These are phyloP conservation scores for Megaptera novaeangliae DNA, from an alignment of 2,113 vertebrate species.

Conservation along the genomic window DNA sequence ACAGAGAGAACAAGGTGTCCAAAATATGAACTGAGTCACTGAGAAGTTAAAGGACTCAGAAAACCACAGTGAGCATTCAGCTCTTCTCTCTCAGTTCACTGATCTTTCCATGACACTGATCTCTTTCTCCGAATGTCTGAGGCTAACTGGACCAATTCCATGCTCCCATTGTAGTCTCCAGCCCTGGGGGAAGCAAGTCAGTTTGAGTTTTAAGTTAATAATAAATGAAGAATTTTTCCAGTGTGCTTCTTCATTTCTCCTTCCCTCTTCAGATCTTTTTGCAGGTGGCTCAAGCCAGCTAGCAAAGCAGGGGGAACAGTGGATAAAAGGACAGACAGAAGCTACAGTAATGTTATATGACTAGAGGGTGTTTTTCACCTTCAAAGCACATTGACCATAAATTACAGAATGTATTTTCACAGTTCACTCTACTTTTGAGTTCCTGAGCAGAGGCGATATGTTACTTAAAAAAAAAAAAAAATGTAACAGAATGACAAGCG, in stretches of 20 bases:
- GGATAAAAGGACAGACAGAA: constrained; percentile 53
- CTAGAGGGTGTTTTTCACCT: constrained; percentile 68
- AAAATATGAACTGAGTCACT: background rate
- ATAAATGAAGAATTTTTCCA: constrained; percentile 67
- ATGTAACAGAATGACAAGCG: background rate
- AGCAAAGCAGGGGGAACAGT: background rate
- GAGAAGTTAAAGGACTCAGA: background rate
- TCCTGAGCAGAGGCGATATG: background rate
- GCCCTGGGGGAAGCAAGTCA: constrained; percentile 53
- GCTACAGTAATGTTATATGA: constrained; percentile 1
- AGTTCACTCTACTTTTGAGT: constrained; percentile 47
- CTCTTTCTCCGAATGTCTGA: constrained; percentile 50
- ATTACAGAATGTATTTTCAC: constrained; percentile 38
- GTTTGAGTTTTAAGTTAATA: constrained; percentile 69
- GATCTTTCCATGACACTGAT: background rate
- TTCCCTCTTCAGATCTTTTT: constrained; percentile 65
- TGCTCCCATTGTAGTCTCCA: constrained; percentile 39
- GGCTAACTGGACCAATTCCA: constrained; percentile 49
- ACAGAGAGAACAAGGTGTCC: background rate
- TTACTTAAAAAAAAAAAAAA: background rate
- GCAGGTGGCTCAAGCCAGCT: constrained; percentile 56
- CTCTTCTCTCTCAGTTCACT: background rate
- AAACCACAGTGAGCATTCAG: constrained; percentile 31
- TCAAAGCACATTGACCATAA: constrained; percentile 67
- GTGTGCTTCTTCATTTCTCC: constrained; percentile 41